Percentiles rank a stretch among this genome's conserved stretches.
Evolutionary conservation across 2,797 vertebrate species (phyloP).

Genomic region (Siniperca scherzeri): DNA sequence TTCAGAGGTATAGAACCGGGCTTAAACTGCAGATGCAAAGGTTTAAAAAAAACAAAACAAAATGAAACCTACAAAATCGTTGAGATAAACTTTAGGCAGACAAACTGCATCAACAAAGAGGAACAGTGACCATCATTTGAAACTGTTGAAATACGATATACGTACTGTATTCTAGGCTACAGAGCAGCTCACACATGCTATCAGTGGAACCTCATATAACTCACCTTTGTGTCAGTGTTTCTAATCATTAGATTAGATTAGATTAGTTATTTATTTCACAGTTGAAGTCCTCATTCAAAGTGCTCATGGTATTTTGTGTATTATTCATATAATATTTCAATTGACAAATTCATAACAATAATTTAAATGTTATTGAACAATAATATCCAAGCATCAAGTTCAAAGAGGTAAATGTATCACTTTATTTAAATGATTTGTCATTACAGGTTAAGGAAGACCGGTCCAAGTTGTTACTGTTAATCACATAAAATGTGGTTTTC

Average conservation of each 20-base stretch:
- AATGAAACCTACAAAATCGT: too few species aligned
- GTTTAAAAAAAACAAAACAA: too few species aligned
- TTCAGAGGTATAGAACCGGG: too few species aligned
- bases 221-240: neutral
- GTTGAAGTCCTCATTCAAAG: neutral
- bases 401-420: constrained; percentile 59
- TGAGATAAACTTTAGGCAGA: too few species aligned
- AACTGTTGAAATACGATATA: too few species aligned
- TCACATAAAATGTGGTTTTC: constrained; percentile 47
- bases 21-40: too few species aligned
- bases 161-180: too few species aligned
- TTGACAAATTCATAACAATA: neutral
- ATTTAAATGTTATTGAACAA: neutral
- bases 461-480: constrained; percentile 39
- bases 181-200: too few species aligned
- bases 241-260: too few species aligned
- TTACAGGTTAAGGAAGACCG: constrained; percentile 71
- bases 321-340: neutral
- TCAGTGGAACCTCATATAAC: neutral
- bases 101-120: too few species aligned
- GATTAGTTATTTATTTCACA: neutral
- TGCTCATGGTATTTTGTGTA: neutral
- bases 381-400: constrained; percentile 15
- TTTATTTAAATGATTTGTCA: constrained; percentile 74
- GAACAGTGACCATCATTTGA: too few species aligned